Conservation (phyloP, 2,797 vertebrate species). For the Schizothorax lantsangensis region DNA sequence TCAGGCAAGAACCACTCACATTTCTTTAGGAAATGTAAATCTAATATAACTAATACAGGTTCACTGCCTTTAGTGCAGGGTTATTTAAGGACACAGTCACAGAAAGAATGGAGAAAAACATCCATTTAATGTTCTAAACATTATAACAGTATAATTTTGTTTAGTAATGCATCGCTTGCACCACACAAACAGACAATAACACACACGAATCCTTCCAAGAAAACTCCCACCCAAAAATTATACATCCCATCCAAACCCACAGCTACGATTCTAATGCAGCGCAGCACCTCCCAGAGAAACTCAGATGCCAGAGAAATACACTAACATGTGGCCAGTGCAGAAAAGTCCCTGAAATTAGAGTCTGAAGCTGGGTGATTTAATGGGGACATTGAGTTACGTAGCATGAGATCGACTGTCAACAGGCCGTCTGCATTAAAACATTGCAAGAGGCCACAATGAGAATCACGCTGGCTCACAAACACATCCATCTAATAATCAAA, state of each 20-base stretch:
- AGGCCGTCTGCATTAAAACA: slow-evolving; percentile 10
- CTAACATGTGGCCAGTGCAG: slow-evolving; percentile 25
- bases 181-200: slow-evolving; percentile 27
- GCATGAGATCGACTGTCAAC: slow-evolving; percentile 1
- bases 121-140: background rate
- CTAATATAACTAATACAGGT: background rate
- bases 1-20: background rate
- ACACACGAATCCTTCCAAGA: slow-evolving; percentile 10
- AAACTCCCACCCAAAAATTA: slow-evolving; percentile 29
- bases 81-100: slow-evolving; percentile 24
- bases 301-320: slow-evolving; percentile 14
- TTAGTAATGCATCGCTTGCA: slow-evolving; percentile 2
- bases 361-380: slow-evolving; percentile 26
- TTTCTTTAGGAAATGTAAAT: background rate
- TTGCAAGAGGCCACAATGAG: slow-evolving; percentile 6
- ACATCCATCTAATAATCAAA: slow-evolving; percentile 43
- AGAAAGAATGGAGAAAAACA: background rate
- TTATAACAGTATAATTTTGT: slow-evolving; percentile 13
- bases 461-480: slow-evolving; percentile 31
- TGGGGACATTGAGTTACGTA: slow-evolving; percentile 12
- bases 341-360: slow-evolving; percentile 32
- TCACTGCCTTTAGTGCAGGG: background rate
- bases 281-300: slow-evolving; percentile 21
- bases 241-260: slow-evolving; percentile 31
- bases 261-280: slow-evolving; percentile 29